phyloP scores from a whole-genome alignment of 1,140 invertebrate species.

The Drosophila orosa region DNA sequence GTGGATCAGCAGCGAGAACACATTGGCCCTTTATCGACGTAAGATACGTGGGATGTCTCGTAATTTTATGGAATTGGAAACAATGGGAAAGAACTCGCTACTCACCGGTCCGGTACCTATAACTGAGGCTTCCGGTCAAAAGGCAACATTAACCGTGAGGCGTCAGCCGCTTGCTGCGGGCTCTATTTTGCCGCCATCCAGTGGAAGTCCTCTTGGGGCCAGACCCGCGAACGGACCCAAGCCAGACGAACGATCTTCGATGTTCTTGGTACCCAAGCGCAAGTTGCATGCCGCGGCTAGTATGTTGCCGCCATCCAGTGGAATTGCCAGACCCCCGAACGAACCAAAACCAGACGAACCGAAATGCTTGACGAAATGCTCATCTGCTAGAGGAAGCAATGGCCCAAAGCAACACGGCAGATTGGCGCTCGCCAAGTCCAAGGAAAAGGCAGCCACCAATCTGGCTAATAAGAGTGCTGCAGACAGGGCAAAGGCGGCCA shows the following conservation, averaged over 20 bases:
- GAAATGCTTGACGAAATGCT: no score
- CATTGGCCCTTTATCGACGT: constrained; percentile 87
- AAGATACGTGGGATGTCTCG: constrained; percentile 87
- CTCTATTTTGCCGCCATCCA: no score
- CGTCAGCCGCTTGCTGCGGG: no score
- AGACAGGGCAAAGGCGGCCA: neutral
- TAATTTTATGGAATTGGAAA: constrained; percentile 85
- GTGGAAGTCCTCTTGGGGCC: no score
- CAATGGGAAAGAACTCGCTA: constrained; percentile 69
- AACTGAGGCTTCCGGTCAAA: constrained; percentile 88
- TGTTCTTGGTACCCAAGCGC: no score
- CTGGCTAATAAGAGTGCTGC: neutral
- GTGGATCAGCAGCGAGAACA: constrained; percentile 86
- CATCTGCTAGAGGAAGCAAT: no score
- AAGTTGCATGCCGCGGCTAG: neutral
- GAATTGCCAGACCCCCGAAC: neutral
- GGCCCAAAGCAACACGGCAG: no score
- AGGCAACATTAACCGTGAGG: neutral
- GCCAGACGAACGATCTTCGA: no score
- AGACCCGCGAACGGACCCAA: no score
- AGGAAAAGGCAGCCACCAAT: neutral
- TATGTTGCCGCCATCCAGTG: neutral
- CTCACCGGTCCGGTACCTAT: constrained; percentile 89
- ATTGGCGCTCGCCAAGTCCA: no score
- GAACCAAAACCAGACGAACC: neutral